Percentiles rank a stretch among this genome's conserved stretches.
Conservation (phyloP, 2,797 vertebrate species). For the Sebastes steindachneri region DNA sequence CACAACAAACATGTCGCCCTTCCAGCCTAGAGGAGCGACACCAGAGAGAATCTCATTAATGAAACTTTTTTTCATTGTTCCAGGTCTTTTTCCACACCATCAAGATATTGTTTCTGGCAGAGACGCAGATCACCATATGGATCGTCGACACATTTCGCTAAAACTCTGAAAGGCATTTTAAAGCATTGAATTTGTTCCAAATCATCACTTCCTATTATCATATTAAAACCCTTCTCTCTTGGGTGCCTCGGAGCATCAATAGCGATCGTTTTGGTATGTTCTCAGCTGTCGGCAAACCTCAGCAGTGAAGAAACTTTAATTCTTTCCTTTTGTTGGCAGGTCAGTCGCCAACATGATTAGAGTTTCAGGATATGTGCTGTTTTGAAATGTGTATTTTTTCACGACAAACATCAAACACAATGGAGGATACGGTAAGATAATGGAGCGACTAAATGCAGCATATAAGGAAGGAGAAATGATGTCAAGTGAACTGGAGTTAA, state of each 20-base stretch:
- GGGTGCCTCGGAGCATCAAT: constrained; percentile 28
- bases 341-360: constrained; percentile 3
- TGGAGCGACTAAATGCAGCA: constrained; percentile 7
- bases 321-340: not conserved
- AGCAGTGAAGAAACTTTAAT: constrained; percentile 11
- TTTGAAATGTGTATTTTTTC: constrained; percentile 42
- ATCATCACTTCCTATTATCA: constrained; percentile 43
- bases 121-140: not conserved
- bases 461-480: constrained; percentile 25
- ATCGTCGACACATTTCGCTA: constrained; percentile 1
- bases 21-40: constrained; percentile 9
- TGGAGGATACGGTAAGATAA: constrained; percentile 15
- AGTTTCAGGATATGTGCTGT: constrained; percentile 15
- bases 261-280: constrained; percentile 19
- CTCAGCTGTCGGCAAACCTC: constrained; percentile 11
- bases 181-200: constrained; percentile 42
- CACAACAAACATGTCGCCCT: constrained; percentile 7
- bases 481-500: constrained; percentile 45
- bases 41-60: constrained; percentile 30
- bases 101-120: constrained; percentile 26
- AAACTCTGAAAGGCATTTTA: constrained; percentile 27
- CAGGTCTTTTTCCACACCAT: constrained; percentile 22
- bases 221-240: constrained; percentile 29
- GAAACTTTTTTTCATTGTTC: not conserved
- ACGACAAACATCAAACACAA: constrained; percentile 36